phyloP scores from a whole-genome alignment of 2,797 vertebrate species.

The Scomberomorus guttatus region DNA sequence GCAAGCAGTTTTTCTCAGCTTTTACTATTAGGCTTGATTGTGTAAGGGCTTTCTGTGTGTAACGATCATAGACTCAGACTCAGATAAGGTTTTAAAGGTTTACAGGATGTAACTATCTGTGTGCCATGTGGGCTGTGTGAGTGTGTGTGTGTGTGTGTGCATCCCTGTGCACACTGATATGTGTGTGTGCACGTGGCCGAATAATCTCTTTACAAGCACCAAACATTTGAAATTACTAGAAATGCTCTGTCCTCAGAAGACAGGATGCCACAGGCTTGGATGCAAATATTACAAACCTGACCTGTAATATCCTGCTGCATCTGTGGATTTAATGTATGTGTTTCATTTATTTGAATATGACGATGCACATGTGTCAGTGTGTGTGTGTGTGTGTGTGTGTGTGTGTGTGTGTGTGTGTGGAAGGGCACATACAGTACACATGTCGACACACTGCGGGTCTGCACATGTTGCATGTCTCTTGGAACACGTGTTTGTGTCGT shows the following conservation, averaged over 20 bases:
- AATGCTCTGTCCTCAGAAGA: conserved; percentile 55
- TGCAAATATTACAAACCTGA: conserved; percentile 48
- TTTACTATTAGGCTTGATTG: conserved; percentile 48
- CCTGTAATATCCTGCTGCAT: conserved; percentile 49
- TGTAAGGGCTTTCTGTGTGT: conserved; percentile 43
- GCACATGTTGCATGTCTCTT: neutral
- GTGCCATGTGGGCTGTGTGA: conserved; percentile 1
- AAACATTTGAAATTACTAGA: conserved; percentile 70
- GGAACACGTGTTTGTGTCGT: neutral
- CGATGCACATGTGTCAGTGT: neutral
- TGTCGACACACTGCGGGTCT: neutral
- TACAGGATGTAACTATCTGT: conserved; percentile 6
- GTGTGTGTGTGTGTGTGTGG: neutral
- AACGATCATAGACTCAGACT: conserved; percentile 48
- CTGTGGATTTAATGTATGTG: conserved; percentile 17
- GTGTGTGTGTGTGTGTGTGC: neutral
- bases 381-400: neutral
- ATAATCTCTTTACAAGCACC: conserved; percentile 70
- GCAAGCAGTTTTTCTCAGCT: conserved; percentile 8
- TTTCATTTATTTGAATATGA: conserved; percentile 5
- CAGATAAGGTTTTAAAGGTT: conserved; percentile 47
- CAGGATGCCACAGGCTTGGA: conserved; percentile 46
- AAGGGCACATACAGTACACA: neutral
- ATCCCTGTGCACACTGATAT: neutral
- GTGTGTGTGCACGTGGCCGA: conserved; percentile 32